These are phyloP conservation scores for Porites cylindrica DNA, from an alignment of 92 coral and sea anemone genomes.

Conservation along the genomic window DNA sequence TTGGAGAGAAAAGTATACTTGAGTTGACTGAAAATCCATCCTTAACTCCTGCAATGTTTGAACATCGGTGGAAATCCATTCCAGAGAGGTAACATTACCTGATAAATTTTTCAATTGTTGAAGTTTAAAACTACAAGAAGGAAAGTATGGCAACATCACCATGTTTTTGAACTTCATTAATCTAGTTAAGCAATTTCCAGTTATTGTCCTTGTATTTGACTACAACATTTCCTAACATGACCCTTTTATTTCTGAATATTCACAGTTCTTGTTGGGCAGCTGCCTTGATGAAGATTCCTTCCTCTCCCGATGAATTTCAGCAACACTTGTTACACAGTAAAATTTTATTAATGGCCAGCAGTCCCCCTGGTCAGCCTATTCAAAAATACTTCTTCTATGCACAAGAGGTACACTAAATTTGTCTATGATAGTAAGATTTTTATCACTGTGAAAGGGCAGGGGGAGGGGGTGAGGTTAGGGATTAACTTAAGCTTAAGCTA, in stretches of 20 bases:
- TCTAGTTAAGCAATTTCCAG: too few relatives aligned
- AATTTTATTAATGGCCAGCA: constrained; percentile 89
- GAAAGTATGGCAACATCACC: too few relatives aligned
- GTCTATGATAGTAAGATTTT: too few relatives aligned
- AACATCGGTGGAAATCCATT: constrained; percentile 84
- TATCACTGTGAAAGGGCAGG: neutral
- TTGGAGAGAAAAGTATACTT: constrained; percentile 18
- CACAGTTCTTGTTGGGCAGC: constrained; percentile 69
- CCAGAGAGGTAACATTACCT: constrained; percentile 70
- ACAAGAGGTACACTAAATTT: constrained; percentile 60
- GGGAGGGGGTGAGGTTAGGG: too few relatives aligned
- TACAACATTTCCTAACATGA: neutral
- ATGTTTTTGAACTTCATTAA: too few relatives aligned
- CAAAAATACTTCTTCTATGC: constrained; percentile 95
- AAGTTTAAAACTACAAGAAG: too few relatives aligned
- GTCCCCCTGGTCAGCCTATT: constrained; percentile 72
- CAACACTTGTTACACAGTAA: constrained; percentile 52
- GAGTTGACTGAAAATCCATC: constrained; percentile 62
- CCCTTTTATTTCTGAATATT: constrained; percentile 7
- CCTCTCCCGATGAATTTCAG: constrained; percentile 73
- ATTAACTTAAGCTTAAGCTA: too few relatives aligned
- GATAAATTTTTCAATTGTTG: neutral
- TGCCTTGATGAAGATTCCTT: constrained; percentile 67
- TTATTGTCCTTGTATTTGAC: too few relatives aligned
- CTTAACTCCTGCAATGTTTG: constrained; percentile 81